Conservation (phyloP, 2,113 vertebrate species). For the Pyxicephalus adspersus region DNA sequence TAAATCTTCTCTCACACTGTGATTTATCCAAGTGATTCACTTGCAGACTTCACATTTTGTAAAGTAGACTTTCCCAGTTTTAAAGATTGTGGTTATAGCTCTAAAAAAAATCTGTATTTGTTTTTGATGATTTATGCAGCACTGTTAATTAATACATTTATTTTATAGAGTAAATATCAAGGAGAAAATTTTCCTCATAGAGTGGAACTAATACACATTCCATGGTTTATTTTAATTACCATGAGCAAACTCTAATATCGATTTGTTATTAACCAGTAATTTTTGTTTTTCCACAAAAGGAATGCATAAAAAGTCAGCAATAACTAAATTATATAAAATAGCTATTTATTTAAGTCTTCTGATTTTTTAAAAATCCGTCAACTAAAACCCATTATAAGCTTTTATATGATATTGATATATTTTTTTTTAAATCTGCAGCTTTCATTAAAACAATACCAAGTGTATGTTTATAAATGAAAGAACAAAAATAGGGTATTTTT, state of each 20-base stretch:
- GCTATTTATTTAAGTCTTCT: no score
- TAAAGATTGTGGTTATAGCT: conserved; percentile 24
- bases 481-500: no score
- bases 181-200: neutral
- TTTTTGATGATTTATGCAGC: conserved; percentile 24
- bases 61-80: conserved; percentile 20
- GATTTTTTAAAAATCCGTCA: no score
- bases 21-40: conserved; percentile 57
- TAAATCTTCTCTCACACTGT: conserved; percentile 54
- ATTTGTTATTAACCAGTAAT: no score
- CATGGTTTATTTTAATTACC: neutral
- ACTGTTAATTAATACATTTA: neutral
- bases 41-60: conserved; percentile 49
- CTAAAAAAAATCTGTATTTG: conserved; percentile 54
- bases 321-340: no score
- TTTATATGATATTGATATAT: no score
- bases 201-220: neutral
- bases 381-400: no score
- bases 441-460: no score
- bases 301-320: no score
- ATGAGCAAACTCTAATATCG: neutral
- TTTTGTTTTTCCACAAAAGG: no score
- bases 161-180: neutral
- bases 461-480: no score
- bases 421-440: no score